phyloP scores from a whole-genome alignment of 2,797 vertebrate species.

The Manis pentadactyla region DNA sequence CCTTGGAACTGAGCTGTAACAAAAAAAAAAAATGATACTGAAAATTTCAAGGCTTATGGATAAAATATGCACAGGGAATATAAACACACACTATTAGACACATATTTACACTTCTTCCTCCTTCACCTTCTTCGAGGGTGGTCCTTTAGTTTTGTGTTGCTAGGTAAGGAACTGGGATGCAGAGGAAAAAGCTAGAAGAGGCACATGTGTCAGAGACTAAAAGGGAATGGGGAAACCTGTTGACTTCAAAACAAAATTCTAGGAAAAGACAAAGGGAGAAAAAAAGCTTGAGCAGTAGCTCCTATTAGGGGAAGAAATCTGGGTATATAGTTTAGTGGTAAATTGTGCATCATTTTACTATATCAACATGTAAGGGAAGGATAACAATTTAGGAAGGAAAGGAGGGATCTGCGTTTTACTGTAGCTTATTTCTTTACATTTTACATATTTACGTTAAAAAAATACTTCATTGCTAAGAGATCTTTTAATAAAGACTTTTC shows the following conservation, averaged over 20 bases:
- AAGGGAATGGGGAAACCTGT: background rate
- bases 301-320: background rate
- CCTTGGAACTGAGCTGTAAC: conserved; percentile 95
- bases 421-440: background rate
- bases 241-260: conserved; percentile 39
- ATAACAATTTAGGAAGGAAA: background rate
- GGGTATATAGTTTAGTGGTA: background rate
- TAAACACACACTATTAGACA: background rate
- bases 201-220: conserved; percentile 21
- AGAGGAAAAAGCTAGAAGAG: conserved; percentile 16
- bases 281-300: conserved; percentile 3
- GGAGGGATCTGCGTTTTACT: background rate
- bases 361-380: background rate
- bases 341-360: background rate
- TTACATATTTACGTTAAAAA: background rate
- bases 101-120: background rate
- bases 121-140: background rate
- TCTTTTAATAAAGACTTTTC: conserved; percentile 53
- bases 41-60: conserved; percentile 33
- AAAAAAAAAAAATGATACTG: conserved; percentile 64
- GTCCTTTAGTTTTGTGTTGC: conserved; percentile 41
- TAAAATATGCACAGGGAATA: conserved; percentile 21
- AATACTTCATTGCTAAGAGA: background rate
- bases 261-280: background rate
- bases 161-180: background rate